phyloP scores from a whole-genome alignment of 2,113 vertebrate genomes.

The Poecile atricapillus region DNA sequence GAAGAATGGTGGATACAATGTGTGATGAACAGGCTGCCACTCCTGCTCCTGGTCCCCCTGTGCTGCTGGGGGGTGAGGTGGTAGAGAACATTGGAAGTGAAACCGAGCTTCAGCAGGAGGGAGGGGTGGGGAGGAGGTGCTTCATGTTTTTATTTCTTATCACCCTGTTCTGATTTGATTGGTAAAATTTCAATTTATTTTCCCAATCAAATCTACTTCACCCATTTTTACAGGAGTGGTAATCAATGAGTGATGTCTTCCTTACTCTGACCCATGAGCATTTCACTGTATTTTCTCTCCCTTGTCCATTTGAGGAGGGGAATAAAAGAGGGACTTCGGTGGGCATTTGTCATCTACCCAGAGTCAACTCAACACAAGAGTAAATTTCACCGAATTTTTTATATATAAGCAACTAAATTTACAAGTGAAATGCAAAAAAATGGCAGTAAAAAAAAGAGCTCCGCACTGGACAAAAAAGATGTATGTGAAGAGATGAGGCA shows the following conservation, averaged over 20 bases:
- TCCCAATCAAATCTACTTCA: not conserved
- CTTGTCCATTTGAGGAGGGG: not conserved
- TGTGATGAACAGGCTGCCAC: not conserved
- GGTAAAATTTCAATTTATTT: not conserved
- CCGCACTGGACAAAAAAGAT: not conserved
- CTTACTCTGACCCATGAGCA: accelerated
- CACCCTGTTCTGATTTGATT: not conserved
- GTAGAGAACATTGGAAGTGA: accelerated
- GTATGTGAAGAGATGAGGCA: not conserved
- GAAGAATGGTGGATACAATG: accelerated
- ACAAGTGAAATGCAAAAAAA: not conserved
- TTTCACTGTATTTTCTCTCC: not conserved
- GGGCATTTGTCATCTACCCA: not conserved
- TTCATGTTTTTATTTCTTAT: not conserved
- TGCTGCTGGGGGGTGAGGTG: accelerated
- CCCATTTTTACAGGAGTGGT: accelerated
- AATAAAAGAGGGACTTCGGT: not conserved
- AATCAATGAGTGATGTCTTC: accelerated
- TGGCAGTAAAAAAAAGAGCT: not conserved
- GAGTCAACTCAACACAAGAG: not conserved
- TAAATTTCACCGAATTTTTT: not conserved
- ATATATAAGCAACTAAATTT: not conserved
- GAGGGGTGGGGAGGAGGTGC: not conserved
- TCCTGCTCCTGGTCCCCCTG: accelerated
- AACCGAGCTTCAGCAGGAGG: not conserved